Evolutionary conservation across 2,797 vertebrate genomes (phyloP), one percentile per base, ranked within the genome.

Genomic region (Dendrocincla fuliginosa): DNA sequence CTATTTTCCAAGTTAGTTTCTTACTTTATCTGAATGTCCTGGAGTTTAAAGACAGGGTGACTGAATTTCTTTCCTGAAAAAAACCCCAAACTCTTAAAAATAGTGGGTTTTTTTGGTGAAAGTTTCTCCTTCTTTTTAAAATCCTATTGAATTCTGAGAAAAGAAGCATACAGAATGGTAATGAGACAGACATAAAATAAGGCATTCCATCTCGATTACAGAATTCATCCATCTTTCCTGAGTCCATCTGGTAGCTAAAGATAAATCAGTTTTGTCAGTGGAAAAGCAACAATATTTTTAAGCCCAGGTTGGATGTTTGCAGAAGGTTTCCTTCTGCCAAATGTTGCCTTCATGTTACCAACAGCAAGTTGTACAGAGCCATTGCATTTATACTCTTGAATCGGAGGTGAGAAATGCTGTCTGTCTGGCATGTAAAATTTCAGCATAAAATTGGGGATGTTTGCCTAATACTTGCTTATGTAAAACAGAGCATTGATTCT

Each of bases 281-380:
- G 84, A 89, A 93, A 93, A 89, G 82, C 61, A 90, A 47, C 75
- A 82, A 10, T 90, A 73, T 92, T 87, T 96, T 93, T 50, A 47
- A 81, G 42, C 56, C 55, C 61, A 67, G 0, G 0, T 3, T 94
- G 78, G 52, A 70, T 95, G 70, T 95, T 95, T 92, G 47, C 53
- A 86, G 83, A 84, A 90, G 52, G 39, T 10, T 90, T 60, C 35
- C 74, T 42, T 87, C 76, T 90, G 67, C 89, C 86, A 91, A 39
- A n/a, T 24, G 42, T 83, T 56, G 60, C 60, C 91, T 88, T 84
- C 8, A 0, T 44, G 57, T 68, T 80, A 63, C 84, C 70, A 37
- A 35, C 69, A 93, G 75, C 76, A 92, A 76, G 11, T 79, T 64
- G 37, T 71, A 53, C n/a, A 57, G 91, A 94, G 35, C 23, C 33